Evolutionary conservation across 2,797 vertebrate species (phyloP), one percentile per base, ranked within the genome.

Genomic region (Argentina silus): DNA sequence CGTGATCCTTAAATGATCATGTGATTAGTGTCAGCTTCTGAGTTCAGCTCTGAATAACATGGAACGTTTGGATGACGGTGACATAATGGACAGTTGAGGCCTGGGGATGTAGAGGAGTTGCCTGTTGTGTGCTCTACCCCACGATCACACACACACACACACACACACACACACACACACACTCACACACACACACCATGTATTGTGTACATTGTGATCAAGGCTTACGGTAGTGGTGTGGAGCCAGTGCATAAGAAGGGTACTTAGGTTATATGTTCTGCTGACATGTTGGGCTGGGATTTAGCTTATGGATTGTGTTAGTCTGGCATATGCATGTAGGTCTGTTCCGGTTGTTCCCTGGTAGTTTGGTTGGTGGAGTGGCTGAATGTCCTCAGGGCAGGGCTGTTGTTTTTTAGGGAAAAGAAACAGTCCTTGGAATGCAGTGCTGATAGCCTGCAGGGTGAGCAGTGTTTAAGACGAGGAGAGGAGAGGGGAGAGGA

Each of bases 361-460:
- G 81, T 81, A 80, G 83, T 76, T 79, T 62, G 78, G 77, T 86
- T 82, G 51, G 78, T 81, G 87, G 76, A 65, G 79, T 74, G 84
- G 81, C 78, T 78, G 19, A 85, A 90, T 56, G 80, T 83, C 89
- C 91, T 81, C 72, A 3, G 88, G 88, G 84, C 79, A 87, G 86
- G 85, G 83, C 81, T 92, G 88, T 91, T 90, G 77, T 86, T 86
- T 80, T 83, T 80, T 17, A 85, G 88, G 87, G 85, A 89, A 84
- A 88, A 90, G 88, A 90, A 91, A 88, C 82, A 50, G 81, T 83
- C 81, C 88, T 86, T 86, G 89, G 90, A 91, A 91, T 91, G 91
- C 85, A 72, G 82, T 75, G 76, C 83, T 89, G 88, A 91, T 90
- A 91, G 90, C 86, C 88, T 90, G 88, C 89, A 91, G 90, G 90